These are phyloP conservation scores for Callithrix jacchus DNA, from an alignment of 2,113 vertebrate genomes.

Conservation along the genomic window DNA sequence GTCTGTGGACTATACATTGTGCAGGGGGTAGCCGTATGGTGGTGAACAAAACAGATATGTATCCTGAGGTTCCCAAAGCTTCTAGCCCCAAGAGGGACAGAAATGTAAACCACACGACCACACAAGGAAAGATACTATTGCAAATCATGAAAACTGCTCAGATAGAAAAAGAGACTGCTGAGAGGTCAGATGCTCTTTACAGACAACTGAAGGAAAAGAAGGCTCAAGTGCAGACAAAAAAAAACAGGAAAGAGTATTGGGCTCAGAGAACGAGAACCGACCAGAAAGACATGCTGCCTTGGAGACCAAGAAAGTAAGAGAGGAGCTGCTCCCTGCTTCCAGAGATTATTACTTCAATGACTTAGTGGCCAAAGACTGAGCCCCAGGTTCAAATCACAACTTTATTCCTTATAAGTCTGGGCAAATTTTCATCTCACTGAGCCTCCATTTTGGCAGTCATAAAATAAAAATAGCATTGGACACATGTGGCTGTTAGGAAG, in stretches of 20 bases:
- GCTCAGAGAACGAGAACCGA: neutral
- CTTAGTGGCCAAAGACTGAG: neutral
- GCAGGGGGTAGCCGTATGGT: neutral
- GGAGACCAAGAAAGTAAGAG: neutral
- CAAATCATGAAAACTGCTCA: neutral
- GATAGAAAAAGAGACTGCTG: neutral
- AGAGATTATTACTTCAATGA: neutral
- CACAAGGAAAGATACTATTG: neutral
- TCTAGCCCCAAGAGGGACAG: neutral
- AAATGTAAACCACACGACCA: neutral
- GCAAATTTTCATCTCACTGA: neutral
- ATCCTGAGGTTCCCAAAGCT: neutral
- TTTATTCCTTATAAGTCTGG: neutral
- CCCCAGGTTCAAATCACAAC: neutral
- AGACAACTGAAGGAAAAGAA: neutral
- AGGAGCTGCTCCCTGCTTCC: neutral
- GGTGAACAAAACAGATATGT: neutral
- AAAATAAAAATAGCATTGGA: constrained; percentile 23
- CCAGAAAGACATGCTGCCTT: neutral
- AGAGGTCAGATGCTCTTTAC: neutral
- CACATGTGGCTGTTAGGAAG: neutral
- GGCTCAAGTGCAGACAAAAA: neutral
- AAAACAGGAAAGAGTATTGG: neutral
- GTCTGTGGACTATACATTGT: neutral
- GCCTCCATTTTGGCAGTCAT: neutral